phyloP scores from a whole-genome alignment of 2,113 vertebrate species.

The Syngnathoides biaculeatus region DNA sequence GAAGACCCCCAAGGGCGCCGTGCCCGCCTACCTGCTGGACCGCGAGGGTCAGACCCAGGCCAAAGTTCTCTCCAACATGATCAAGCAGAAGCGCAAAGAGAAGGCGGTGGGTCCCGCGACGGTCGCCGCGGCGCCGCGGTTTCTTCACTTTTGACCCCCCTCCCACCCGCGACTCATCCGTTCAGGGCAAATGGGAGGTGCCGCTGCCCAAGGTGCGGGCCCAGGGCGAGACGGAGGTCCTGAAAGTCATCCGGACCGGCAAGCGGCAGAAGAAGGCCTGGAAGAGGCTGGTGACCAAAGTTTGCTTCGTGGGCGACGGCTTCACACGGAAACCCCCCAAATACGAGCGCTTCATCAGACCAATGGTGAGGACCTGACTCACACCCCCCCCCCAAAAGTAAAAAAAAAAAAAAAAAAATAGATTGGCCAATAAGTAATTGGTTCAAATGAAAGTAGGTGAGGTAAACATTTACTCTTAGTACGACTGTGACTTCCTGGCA shows the following conservation, averaged over 20 bases:
- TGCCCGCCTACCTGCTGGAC: slow-evolving; percentile 92
- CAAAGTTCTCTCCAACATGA: slow-evolving; percentile 98
- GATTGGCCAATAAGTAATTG: too few relatives aligned
- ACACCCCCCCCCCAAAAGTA: too few relatives aligned
- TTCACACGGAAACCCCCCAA: slow-evolving; percentile 98
- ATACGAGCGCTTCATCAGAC: slow-evolving; percentile 96
- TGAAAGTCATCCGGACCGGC: slow-evolving; percentile 92
- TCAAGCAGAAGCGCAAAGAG: slow-evolving; percentile 98
- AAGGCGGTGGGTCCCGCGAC: slow-evolving; percentile 85
- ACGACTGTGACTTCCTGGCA: too few relatives aligned
- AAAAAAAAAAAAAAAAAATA: too few relatives aligned
- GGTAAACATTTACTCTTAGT: too few relatives aligned
- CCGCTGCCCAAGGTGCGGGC: slow-evolving; percentile 95
- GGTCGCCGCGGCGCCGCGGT: too few relatives aligned
- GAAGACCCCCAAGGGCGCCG: slow-evolving; percentile 91
- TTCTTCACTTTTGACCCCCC: background rate
- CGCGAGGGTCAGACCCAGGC: slow-evolving; percentile 91
- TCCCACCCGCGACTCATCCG: background rate
- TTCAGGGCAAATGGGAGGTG: slow-evolving; percentile 95
- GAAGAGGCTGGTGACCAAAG: slow-evolving; percentile 99
- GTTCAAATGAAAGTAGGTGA: too few relatives aligned
- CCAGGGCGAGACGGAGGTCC: slow-evolving; percentile 94
- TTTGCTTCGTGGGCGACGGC: slow-evolving; percentile 95
- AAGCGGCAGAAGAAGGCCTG: slow-evolving; percentile 98
- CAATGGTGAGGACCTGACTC: slow-evolving; percentile 87